These are phyloP conservation scores for Tanypteryx hageni DNA, from an alignment of 2,888 invertebrate genomes.

Conservation along the genomic window DNA sequence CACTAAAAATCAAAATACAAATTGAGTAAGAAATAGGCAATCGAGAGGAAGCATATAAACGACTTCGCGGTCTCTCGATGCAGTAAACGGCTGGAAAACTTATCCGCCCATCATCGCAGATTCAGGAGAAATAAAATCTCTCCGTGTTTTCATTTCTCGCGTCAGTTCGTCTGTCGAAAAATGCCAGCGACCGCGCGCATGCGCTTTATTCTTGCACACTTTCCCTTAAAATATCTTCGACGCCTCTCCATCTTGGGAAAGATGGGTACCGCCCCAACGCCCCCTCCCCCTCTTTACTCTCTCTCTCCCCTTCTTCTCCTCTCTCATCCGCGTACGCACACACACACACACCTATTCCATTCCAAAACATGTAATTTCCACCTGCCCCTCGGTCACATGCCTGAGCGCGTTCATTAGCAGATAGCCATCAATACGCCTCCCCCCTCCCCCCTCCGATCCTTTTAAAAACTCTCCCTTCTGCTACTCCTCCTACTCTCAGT, in stretches of 20 bases:
- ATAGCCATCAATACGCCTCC: constrained; percentile 15
- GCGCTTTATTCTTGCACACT: background rate
- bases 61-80: too few relatives aligned
- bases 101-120: too few relatives aligned
- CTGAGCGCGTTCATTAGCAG: constrained; percentile 57
- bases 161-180: background rate
- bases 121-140: too few relatives aligned
- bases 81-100: too few relatives aligned
- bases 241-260: background rate
- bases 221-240: background rate
- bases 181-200: background rate
- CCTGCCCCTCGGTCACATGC: constrained; percentile 52
- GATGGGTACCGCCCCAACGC: constrained; percentile 34
- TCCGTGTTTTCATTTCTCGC: too few relatives aligned
- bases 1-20: too few relatives aligned
- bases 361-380: constrained; percentile 55
- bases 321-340: background rate
- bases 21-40: too few relatives aligned
- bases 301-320: background rate
- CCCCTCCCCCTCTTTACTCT: background rate
- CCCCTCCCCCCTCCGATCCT: background rate
- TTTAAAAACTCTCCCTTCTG: background rate
- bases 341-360: constrained; percentile 37
- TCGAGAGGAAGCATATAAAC: too few relatives aligned
- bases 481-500: background rate